Evolutionary conservation across 2,888 invertebrate genomes (phyloP).

Genomic region (Tachina grossa): DNA sequence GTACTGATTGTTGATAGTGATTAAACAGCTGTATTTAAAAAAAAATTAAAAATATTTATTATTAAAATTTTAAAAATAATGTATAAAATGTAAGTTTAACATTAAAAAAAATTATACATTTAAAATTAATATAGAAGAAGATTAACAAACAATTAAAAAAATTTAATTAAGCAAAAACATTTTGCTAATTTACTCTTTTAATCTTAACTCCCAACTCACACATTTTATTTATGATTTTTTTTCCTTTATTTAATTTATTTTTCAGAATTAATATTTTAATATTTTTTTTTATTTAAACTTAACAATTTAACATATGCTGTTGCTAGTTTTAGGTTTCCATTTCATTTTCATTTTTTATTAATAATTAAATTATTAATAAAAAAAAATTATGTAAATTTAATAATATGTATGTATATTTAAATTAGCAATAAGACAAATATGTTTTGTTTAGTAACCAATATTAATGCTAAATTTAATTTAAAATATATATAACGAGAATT

Average conservation of each 20-base stretch:
- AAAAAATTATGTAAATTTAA: slow-evolving; percentile 19
- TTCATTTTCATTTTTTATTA: slow-evolving; percentile 41
- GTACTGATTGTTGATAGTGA: slow-evolving; percentile 57
- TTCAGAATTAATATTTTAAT: slow-evolving; percentile 41
- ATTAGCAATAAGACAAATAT: slow-evolving; percentile 43
- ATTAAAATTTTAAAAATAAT: slow-evolving; percentile 19
- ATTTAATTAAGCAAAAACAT: slow-evolving; percentile 55
- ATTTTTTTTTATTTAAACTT: slow-evolving; percentile 62
- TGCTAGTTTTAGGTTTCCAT: slow-evolving; percentile 45
- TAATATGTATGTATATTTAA: slow-evolving; percentile 25
- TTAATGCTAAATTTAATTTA: slow-evolving; percentile 36
- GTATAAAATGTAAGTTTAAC: slow-evolving; percentile 42
- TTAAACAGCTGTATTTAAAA: slow-evolving; percentile 39
- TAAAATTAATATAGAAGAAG: slow-evolving; percentile 50
- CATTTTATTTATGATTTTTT: slow-evolving; percentile 37
- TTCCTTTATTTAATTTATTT: slow-evolving; percentile 30
- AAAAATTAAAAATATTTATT: slow-evolving; percentile 28
- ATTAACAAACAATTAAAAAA: slow-evolving; percentile 62
- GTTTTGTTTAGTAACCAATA: slow-evolving; percentile 29
- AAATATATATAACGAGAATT: slow-evolving; percentile 54
- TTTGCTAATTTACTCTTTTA: slow-evolving; percentile 49
- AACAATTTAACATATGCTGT: slow-evolving; percentile 70
- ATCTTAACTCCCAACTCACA: slow-evolving; percentile 53
- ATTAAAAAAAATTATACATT: slow-evolving; percentile 24
- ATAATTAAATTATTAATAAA: slow-evolving; percentile 67